Evolutionary conservation across 2,113 vertebrate species (phyloP), one percentile per base, ranked within the genome.

Genomic region (Heterotis niloticus): DNA sequence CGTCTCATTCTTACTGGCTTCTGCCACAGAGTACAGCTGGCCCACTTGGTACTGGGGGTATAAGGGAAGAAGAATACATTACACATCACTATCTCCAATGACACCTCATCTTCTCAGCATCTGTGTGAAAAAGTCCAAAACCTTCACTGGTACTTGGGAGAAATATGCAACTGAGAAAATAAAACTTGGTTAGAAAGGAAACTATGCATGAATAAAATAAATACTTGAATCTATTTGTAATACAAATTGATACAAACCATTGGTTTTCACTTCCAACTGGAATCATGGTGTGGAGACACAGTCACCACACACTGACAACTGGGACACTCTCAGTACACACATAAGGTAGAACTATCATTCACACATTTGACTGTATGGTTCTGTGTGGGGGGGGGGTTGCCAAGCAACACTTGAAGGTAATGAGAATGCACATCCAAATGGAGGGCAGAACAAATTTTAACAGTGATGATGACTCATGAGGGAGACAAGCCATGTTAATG

Each of bases 1-100:
- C 0, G 97, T 99, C 88, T 98, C 96, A 82, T 93, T 95, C 87
- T 99, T 99, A 88, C 96, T 98, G 89, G 96, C 96, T 86, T 98
- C 96, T 52, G 96, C 96, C 84, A 99, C 97, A 0, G 97, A 91
- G 84, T 95, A 99, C 81, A 99, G 92, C 89, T 99, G 97, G 14
- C 95, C 97, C 85, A 98, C 96, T 83, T 99, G 95, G 86, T 99
- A 99, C 97, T 99, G 17, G 84, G 23, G 69, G 51, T 17, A 81
- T 9, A 59, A 62, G 44, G 23, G 10, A 26, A 54, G 57, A n/a
- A 66, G 17, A 77, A 67, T 26, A 26, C n/a, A 60, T 28, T 51
- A 17, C 60, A 24, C 10, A 14, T 10, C 16, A 3, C 20, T 10
- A 17, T 54, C 10, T 57, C 17, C 71, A 26, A 9, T 1, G 17